Conservation (phyloP, 2,888 invertebrate species). For the Rapana venosa region DNA sequence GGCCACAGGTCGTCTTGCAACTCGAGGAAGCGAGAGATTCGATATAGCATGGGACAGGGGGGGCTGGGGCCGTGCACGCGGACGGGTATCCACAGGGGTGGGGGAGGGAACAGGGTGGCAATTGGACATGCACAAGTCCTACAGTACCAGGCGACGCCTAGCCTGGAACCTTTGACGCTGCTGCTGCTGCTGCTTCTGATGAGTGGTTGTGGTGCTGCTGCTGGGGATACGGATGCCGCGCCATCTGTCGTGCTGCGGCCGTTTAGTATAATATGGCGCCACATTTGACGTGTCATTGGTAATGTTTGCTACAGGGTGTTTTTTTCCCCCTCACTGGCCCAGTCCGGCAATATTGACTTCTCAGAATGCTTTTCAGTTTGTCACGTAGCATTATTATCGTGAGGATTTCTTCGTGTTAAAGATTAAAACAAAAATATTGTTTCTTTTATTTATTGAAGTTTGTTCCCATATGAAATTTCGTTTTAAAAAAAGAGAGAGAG, state of each 20-base stretch:
- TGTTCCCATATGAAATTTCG: too few species aligned
- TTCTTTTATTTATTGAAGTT: too few species aligned
- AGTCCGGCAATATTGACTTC: too few species aligned
- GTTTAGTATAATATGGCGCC: not conserved
- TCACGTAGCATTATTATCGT: too few species aligned
- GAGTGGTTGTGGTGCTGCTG: not conserved
- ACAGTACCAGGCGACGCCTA: not conserved
- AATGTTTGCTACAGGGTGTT: too few species aligned
- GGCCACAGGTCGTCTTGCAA: conserved; percentile 23
- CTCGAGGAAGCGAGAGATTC: conserved; percentile 33
- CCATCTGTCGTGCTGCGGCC: not conserved
- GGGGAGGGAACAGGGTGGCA: not conserved
- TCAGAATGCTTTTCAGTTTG: too few species aligned
- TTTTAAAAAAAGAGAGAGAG: not conserved
- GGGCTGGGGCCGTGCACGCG: not conserved
- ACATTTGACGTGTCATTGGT: not conserved
- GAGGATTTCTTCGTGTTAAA: too few species aligned
- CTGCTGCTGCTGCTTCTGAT: not conserved
- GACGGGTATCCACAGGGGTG: not conserved
- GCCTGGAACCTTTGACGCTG: not conserved
- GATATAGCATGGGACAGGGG: not conserved
- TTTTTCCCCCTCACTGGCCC: too few species aligned
- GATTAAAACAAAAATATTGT: too few species aligned
- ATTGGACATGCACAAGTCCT: not conserved
- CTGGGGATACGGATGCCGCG: not conserved